phyloP scores from a whole-genome alignment of 1,140 invertebrate genomes.

The Leptinotarsa texana region DNA sequence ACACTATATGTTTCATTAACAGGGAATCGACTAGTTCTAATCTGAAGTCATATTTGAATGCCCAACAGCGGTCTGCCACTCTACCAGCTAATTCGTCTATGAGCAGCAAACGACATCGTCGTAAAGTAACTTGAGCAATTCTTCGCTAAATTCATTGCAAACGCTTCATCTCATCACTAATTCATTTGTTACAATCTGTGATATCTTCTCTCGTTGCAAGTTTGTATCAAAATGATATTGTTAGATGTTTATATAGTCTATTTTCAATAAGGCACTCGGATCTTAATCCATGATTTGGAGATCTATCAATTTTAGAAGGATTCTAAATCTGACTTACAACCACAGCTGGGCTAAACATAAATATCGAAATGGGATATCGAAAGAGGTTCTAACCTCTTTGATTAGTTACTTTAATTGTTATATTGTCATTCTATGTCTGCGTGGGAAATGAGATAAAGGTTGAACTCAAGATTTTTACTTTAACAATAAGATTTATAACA shows the following conservation, averaged over 20 bases:
- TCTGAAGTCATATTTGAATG: slow-evolving; percentile 70
- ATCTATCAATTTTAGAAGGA: too few species aligned
- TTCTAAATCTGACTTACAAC: too few species aligned
- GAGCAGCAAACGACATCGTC: slow-evolving; percentile 51
- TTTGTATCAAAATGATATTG: slow-evolving; percentile 31
- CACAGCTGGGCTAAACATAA: too few species aligned
- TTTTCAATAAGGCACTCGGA: slow-evolving; percentile 15
- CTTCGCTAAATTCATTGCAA: slow-evolving; percentile 10
- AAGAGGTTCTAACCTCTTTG: too few species aligned
- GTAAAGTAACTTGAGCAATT: slow-evolving; percentile 1
- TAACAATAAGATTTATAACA: too few species aligned
- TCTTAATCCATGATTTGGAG: too few species aligned
- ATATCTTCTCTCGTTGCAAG: slow-evolving; percentile 26
- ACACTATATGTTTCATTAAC: slow-evolving; percentile 27
- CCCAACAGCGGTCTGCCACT: slow-evolving; percentile 71
- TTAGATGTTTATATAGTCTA: slow-evolving; percentile 32
- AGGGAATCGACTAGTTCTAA: slow-evolving; percentile 78
- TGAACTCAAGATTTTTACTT: too few species aligned
- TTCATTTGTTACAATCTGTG: slow-evolving; percentile 33
- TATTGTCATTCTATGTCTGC: too few species aligned
- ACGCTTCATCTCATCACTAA: slow-evolving; percentile 36
- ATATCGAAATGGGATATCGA: too few species aligned
- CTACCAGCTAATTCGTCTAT: slow-evolving; percentile 68
- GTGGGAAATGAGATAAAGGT: too few species aligned
- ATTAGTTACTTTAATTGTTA: too few species aligned